Percentiles rank a stretch among this genome's conserved stretches.
Conservation (phyloP, 2,113 vertebrate genomes). For the Aldabrachelys gigantea region DNA sequence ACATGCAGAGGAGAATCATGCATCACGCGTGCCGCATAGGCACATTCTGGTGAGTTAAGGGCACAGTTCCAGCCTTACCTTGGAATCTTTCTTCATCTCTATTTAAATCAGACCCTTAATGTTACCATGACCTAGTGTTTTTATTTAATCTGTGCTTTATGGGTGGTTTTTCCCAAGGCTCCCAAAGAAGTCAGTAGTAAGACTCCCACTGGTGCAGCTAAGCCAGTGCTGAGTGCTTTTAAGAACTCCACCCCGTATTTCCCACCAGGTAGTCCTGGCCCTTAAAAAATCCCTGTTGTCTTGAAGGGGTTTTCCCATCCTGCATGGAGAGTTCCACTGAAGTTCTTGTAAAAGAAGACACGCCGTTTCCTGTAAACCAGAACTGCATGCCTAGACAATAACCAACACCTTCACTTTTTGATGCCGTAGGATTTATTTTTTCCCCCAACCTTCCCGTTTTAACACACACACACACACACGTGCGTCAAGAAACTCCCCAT, state of each 20-base stretch:
- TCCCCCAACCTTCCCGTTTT: conserved; percentile 46
- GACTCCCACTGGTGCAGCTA: not conserved
- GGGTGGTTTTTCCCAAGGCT: not conserved
- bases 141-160: not conserved
- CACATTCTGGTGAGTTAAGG: not conserved
- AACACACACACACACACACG: conserved; percentile 46
- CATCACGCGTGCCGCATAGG: not conserved
- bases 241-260: not conserved
- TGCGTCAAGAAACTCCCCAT: conserved; percentile 54
- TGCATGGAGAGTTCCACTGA: not conserved
- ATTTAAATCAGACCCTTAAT: not conserved
- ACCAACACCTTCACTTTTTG: not conserved
- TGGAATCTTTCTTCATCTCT: not conserved
- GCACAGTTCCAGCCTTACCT: not conserved
- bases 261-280: not conserved
- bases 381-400: not conserved
- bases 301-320: not conserved
- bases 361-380: not conserved
- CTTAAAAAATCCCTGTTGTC: not conserved
- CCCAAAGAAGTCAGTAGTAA: not conserved
- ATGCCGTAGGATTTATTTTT: not conserved
- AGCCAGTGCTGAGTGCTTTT: not conserved
- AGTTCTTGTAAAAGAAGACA: not conserved
- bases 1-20: not conserved
- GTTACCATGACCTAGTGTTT: not conserved